A percentile compares a stretch with the other conserved stretches of the same genome.
These are phyloP conservation scores for Motacilla alba DNA, from an alignment of 2,113 vertebrate species.

Conservation along the genomic window DNA sequence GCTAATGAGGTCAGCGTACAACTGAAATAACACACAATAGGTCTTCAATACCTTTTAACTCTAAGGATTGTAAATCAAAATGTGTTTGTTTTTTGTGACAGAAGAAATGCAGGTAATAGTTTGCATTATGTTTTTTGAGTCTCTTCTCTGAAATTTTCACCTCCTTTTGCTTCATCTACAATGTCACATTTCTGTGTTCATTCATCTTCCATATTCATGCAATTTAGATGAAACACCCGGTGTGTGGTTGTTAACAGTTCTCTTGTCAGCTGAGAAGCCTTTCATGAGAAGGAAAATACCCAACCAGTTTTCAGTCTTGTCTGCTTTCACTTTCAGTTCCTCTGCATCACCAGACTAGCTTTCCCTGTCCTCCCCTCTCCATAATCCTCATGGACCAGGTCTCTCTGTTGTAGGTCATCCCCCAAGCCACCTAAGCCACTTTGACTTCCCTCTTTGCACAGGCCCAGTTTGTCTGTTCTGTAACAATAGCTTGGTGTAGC, in stretches of 20 bases:
- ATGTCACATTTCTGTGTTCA: not conserved
- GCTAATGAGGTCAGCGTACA: not conserved
- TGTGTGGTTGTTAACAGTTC: not conserved
- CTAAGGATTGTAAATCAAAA: not conserved
- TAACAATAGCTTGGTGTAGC: not conserved
- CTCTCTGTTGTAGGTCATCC: not conserved
- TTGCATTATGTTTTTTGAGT: not conserved
- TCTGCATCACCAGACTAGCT: not conserved
- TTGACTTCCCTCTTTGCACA: not conserved
- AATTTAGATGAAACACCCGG: not conserved
- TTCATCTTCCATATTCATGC: not conserved
- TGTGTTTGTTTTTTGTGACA: not conserved
- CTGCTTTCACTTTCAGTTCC: not conserved
- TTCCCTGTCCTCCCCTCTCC: not conserved
- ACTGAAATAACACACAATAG: not conserved
- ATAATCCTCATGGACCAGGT: rapidly evolving
- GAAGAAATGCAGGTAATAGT: not conserved
- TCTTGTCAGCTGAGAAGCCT: not conserved
- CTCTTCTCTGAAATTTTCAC: not conserved
- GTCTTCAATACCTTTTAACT: not conserved
- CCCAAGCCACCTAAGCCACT: not conserved
- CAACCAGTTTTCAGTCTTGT: not conserved
- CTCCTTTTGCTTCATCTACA: not conserved
- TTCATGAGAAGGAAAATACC: not conserved
- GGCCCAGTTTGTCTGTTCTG: not conserved